These are phyloP conservation scores for Anarhynchus alexandrinus DNA, from an alignment of 2,113 vertebrate species.

Conservation along the genomic window DNA sequence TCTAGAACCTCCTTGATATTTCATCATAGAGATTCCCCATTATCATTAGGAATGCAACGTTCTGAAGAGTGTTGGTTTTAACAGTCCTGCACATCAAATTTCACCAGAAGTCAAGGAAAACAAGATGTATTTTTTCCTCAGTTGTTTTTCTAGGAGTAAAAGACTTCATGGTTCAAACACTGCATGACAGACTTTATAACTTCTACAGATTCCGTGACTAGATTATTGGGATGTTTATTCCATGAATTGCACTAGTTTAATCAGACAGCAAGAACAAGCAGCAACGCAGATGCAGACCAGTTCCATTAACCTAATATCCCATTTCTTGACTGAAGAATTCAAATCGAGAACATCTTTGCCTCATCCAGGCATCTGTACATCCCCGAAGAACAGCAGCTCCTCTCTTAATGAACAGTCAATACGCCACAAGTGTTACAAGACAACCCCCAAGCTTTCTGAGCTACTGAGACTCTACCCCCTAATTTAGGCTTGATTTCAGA, in stretches of 20 bases:
- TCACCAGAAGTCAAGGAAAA: background rate
- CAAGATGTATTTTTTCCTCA: background rate
- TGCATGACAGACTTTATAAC: background rate
- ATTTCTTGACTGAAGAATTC: background rate
- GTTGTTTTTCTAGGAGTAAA: background rate
- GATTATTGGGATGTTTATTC: background rate
- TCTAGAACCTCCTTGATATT: background rate
- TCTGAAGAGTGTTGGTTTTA: background rate
- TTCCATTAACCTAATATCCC: background rate
- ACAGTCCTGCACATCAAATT: background rate
- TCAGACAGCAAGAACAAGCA: background rate
- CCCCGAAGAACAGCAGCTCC: background rate
- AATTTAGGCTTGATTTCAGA: background rate
- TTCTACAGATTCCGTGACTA: background rate
- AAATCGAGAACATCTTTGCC: background rate
- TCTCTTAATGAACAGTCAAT: background rate
- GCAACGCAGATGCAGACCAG: background rate
- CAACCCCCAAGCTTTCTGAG: background rate
- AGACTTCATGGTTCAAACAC: background rate
- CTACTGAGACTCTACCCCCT: background rate
- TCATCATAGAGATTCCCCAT: background rate
- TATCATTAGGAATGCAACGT: background rate
- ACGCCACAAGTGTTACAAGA: rapidly evolving
- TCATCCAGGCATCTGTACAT: background rate
- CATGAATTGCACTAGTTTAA: background rate